Conservation (phyloP, 2,113 vertebrate species). For the Labrus mixtus region DNA sequence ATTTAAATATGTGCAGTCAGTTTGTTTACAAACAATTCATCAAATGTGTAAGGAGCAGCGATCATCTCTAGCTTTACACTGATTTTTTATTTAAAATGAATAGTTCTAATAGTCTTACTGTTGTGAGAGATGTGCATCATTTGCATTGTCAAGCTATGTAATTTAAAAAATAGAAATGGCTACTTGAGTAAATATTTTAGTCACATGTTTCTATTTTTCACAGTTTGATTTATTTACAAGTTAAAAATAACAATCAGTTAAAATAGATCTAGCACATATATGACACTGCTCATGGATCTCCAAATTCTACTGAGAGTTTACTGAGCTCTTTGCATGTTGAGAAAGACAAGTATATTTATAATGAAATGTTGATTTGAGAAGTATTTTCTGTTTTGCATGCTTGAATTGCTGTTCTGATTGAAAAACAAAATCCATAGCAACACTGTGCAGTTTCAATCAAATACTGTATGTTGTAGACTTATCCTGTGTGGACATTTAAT, state of each 20-base stretch:
- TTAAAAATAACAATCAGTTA: slow-evolving; percentile 33
- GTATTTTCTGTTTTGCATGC: slow-evolving; percentile 39
- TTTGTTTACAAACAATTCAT: slow-evolving; percentile 62
- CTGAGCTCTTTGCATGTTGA: slow-evolving; percentile 64
- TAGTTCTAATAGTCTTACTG: slow-evolving; percentile 25
- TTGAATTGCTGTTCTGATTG: slow-evolving; percentile 28
- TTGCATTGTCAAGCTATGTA: slow-evolving; percentile 15
- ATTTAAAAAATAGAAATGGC: slow-evolving; percentile 24
- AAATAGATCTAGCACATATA: slow-evolving; percentile 54
- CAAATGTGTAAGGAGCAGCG: slow-evolving; percentile 38
- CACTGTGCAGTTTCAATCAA: not conserved
- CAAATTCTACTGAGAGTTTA: slow-evolving; percentile 52
- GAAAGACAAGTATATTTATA: slow-evolving; percentile 75
- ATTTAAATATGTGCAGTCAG: slow-evolving; percentile 23
- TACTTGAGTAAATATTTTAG: slow-evolving; percentile 17
- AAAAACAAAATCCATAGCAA: slow-evolving; percentile 23
- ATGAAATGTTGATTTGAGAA: slow-evolving; percentile 67
- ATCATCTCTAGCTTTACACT: slow-evolving; percentile 11
- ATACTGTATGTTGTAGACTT: not conserved
- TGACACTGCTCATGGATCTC: slow-evolving; percentile 52
- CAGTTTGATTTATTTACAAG: slow-evolving; percentile 34
- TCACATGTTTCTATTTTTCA: not conserved
- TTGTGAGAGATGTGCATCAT: slow-evolving; percentile 15
- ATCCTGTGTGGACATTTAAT: not conserved
- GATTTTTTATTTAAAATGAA: slow-evolving; percentile 40